Percentiles rank a stretch among this genome's conserved stretches.
Evolutionary conservation across 2,797 vertebrate species (phyloP).

Genomic region (Silurus lanzhouensis): DNA sequence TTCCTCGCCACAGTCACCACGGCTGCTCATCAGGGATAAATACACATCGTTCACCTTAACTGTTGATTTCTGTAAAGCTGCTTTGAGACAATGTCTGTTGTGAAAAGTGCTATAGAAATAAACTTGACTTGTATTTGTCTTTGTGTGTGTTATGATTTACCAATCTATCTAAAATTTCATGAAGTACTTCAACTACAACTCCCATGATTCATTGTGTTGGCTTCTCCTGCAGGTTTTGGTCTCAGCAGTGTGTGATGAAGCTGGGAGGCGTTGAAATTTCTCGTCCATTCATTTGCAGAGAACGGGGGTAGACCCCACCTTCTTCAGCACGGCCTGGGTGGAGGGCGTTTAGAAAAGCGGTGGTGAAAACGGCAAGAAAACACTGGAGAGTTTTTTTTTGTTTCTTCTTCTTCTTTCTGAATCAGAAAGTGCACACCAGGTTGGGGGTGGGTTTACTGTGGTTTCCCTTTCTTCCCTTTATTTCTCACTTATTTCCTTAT

Average conservation of each 20-base stretch:
- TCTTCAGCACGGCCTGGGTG: conserved; percentile 59
- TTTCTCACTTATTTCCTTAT: neutral
- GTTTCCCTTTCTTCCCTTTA: neutral
- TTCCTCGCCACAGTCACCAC: no score
- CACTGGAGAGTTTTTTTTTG: neutral
- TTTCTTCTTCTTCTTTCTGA: neutral
- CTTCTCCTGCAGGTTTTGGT: no score
- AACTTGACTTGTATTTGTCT: no score
- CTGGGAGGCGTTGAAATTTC: conserved; percentile 61
- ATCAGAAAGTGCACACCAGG: conserved; percentile 5
- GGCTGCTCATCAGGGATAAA: no score
- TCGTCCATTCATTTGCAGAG: conserved; percentile 75
- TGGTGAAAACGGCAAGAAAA: neutral
- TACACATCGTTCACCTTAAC: no score
- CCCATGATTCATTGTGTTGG: conserved; percentile 61
- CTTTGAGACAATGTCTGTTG: no score
- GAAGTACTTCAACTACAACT: conserved; percentile 63
- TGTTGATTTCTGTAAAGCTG: no score
- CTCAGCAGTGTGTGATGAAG: conserved; percentile 60
- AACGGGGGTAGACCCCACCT: conserved; percentile 47
- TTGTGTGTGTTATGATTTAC: no score
- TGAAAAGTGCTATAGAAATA: no score
- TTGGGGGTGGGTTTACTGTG: neutral
- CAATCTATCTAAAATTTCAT: no score
- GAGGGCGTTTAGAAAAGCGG: conserved; percentile 16